phyloP scores from a whole-genome alignment of 2,888 invertebrate species.

The Lordiphosa andalusiaca region DNA sequence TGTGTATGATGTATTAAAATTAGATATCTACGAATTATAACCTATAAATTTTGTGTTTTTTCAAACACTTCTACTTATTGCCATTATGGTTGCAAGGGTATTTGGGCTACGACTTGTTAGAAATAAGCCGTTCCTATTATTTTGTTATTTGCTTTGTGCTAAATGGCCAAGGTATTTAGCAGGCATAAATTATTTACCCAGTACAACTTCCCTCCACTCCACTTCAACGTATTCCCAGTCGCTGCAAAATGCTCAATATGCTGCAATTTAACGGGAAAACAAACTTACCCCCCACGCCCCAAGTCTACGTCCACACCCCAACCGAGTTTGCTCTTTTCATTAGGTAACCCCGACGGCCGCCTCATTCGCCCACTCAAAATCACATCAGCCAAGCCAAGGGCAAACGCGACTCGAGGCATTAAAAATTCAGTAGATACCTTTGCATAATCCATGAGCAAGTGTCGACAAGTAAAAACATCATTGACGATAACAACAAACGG shows the following conservation, averaged over 20 bases:
- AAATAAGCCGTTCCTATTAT: slow-evolving; percentile 5
- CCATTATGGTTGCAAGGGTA: no score
- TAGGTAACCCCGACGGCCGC: slow-evolving; percentile 32
- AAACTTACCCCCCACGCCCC: slow-evolving; percentile 7
- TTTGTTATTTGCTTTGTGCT: slow-evolving; percentile 37
- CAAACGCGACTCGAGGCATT: slow-evolving; percentile 66
- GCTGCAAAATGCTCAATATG: slow-evolving; percentile 71
- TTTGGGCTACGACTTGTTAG: no score
- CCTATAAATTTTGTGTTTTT: not conserved
- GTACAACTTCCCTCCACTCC: slow-evolving; percentile 18
- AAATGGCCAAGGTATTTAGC: slow-evolving; percentile 77
- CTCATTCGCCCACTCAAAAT: slow-evolving; percentile 35
- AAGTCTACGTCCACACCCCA: slow-evolving; percentile 4
- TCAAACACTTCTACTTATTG: no score
- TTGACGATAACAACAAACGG: slow-evolving; percentile 60
- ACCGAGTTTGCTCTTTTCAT: slow-evolving; percentile 57
- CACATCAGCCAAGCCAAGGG: slow-evolving; percentile 45
- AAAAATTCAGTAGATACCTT: slow-evolving; percentile 77
- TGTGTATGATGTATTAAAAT: no score
- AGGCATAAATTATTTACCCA: slow-evolving; percentile 72
- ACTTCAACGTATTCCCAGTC: slow-evolving; percentile 8
- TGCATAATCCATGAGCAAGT: slow-evolving; percentile 79
- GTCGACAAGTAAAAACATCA: slow-evolving; percentile 73
- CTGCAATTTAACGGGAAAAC: slow-evolving; percentile 68
- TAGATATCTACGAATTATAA: no score